Evolutionary conservation across 2,113 vertebrate genomes (phyloP).

Genomic region (Phrynocephalus versicolor): DNA sequence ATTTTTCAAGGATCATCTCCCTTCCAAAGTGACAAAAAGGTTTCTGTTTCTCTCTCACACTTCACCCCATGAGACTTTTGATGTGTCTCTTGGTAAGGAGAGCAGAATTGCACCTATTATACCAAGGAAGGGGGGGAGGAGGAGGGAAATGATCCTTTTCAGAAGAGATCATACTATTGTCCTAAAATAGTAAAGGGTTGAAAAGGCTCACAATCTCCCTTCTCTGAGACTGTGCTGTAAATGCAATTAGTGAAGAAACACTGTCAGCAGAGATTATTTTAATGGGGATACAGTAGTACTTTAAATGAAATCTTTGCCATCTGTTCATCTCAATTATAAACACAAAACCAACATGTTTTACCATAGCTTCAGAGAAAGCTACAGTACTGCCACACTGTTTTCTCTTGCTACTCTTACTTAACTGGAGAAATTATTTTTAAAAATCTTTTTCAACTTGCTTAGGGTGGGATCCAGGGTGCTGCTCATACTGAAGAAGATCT

Average conservation of each 20-base stretch:
- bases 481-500: too few relatives aligned
- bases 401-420: constrained; percentile 44
- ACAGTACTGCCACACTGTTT: constrained; percentile 74
- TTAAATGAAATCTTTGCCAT: constrained; percentile 79
- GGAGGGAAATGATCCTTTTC: constrained; percentile 50
- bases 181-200: constrained; percentile 68
- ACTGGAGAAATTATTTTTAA: constrained; percentile 61
- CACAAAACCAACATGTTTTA: constrained; percentile 80
- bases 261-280: constrained; percentile 81
- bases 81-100: constrained; percentile 58
- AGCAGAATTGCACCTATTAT: constrained; percentile 70
- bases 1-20: constrained; percentile 14
- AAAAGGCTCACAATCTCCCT: constrained; percentile 69
- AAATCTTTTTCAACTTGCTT: neutral
- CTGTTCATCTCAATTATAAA: constrained; percentile 83
- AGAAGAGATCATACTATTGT: constrained; percentile 69
- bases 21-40: constrained; percentile 44
- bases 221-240: constrained; percentile 74
- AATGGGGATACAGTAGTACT: constrained; percentile 80
- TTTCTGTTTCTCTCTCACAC: constrained; percentile 44
- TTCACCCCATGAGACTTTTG: constrained; percentile 56
- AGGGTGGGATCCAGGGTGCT: too few relatives aligned
- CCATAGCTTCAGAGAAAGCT: constrained; percentile 84
- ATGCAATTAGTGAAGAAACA: constrained; percentile 76
- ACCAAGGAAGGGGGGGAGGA: too few relatives aligned